Evolutionary conservation across 2,113 vertebrate species (phyloP), one percentile per base, ranked within the genome.

Genomic region (Myrmecophaga tridactyla): DNA sequence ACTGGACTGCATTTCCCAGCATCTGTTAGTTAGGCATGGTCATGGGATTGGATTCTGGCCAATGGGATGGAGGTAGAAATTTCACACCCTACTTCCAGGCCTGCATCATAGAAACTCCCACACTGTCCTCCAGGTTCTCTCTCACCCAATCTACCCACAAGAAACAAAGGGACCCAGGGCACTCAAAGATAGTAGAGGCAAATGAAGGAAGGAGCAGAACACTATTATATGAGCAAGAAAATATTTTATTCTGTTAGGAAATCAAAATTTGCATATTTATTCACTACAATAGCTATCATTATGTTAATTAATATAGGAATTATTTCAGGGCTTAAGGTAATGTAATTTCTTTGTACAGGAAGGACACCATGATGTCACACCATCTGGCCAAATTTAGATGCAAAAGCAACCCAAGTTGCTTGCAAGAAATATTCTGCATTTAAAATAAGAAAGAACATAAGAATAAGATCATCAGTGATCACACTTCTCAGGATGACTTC

Each of bases 231-330:
- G 25, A 94, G 2, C n/a, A 92, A 93, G 21, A 94, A 93, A 93
- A 78, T 89, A 51, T 51, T 46, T 25, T 60, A 77, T 80, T 89
- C 5, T 51, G n/a, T 60, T 82, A 76, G 58, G 48, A 86, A 73
- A 88, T 48, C 94, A 36, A 91, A 88, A 96, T 83, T 86, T 78
- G n/a, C n/a, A 15, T 13, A 69, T 18, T 91, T 95, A 62, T 23
- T 88, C 39, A 60, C 53, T 78, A 60, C 4, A 75, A 86, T 41
- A 29, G 20, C 29, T 65, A 92, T 8, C 13, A 90, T 84, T 93
- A 86, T 0, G 3, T 63, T 89, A 92, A 81, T n/a, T 75, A 96
- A 65, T 72, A 94, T 4, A 51, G 14, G 48, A 89, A 86, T 86
- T 69, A 76, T 73, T 94, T 67, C 0, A 72, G 23, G 29, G 39